phyloP scores from a whole-genome alignment of 1,140 invertebrate genomes.

The Dreissena rostriformis region DNA sequence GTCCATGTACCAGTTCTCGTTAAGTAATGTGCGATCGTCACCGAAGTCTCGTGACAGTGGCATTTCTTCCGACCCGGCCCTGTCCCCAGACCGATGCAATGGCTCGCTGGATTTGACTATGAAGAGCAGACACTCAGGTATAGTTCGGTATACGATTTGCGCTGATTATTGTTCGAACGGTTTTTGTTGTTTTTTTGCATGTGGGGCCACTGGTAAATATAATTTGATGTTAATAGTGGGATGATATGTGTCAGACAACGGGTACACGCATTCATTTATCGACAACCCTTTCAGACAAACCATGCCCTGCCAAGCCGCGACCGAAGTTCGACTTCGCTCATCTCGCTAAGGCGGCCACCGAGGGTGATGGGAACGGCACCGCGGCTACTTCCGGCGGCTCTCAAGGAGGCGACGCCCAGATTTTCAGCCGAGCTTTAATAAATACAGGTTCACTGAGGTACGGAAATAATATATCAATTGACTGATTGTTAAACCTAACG shows the following conservation, averaged over 20 bases:
- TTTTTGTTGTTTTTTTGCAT: not conserved
- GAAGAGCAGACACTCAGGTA: slow-evolving; percentile 36
- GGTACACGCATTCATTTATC: not conserved
- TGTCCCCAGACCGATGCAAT: not conserved
- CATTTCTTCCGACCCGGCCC: slow-evolving; percentile 28
- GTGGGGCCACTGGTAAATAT: not conserved
- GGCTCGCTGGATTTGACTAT: slow-evolving; percentile 20
- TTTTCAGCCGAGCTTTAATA: slow-evolving; percentile 48
- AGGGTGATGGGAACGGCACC: not conserved
- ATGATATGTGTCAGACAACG: not conserved
- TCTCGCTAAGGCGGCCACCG: slow-evolving; percentile 40
- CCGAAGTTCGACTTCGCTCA: slow-evolving; percentile 55
- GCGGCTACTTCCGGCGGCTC: not conserved
- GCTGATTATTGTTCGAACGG: not conserved
- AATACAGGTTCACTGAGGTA: slow-evolving; percentile 54
- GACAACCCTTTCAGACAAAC: slow-evolving; percentile 7
- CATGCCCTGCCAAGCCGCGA: not conserved
- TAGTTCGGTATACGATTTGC: not conserved
- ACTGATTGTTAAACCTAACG: too few relatives aligned
- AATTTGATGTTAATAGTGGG: not conserved
- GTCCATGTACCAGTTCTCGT: slow-evolving; percentile 22
- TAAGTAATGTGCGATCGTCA: slow-evolving; percentile 33
- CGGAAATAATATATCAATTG: not conserved
- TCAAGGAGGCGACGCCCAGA: slow-evolving; percentile 23
- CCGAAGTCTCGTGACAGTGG: slow-evolving; percentile 56